Evolutionary conservation across 2,888 invertebrate species (phyloP), one percentile per base, ranked within the genome.

Genomic region (Erebia aethiops): DNA sequence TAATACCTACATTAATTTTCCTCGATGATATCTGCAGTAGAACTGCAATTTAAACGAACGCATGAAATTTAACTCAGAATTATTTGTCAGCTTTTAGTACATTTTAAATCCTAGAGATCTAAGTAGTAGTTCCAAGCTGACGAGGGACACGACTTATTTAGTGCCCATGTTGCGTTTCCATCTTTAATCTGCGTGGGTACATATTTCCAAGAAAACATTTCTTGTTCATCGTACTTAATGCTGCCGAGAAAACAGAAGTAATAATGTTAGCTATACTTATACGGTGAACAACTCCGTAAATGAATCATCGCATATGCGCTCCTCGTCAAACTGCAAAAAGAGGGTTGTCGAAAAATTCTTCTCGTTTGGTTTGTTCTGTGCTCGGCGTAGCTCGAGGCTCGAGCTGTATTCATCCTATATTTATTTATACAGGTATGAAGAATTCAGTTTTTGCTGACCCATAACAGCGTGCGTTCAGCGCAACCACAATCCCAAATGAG

Each of bases 221-320:
- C 92, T 92, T 90, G 88, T 87, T 83, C 86, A 83, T 84, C 84
- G 87, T 88, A 88, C 87, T 89, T 89, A 89, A 91, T 88, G 86
- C 86, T 89, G 92, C 88, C 81, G 86, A 91, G 91, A 89, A 89
- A 91, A 92, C 92, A 90, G 91, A 89, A 90, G 90, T 90, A 91
- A 91, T 91, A 90, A 89, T 89, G 89, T 87, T 89, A 88, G 88
- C 88, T 86, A 87, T 91, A 92, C 91, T 85, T 87, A 90, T 89
- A 89, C 84, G 87, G 84, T 78, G 85, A 87, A 88, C 88, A 90
- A 87, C 85, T 90, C 90, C 87, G 91, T 91, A 91, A 91, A 92
- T 92, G 91, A 92, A 92, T 92, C 92, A 92, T 92, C 90, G 87
- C 87, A 88, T 90, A 92, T 92, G 92, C 92, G 89, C 86, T 85